Base-by-base conservation (phyloP, 2,888 invertebrate species). In the Xylota sylvarum region DNA sequence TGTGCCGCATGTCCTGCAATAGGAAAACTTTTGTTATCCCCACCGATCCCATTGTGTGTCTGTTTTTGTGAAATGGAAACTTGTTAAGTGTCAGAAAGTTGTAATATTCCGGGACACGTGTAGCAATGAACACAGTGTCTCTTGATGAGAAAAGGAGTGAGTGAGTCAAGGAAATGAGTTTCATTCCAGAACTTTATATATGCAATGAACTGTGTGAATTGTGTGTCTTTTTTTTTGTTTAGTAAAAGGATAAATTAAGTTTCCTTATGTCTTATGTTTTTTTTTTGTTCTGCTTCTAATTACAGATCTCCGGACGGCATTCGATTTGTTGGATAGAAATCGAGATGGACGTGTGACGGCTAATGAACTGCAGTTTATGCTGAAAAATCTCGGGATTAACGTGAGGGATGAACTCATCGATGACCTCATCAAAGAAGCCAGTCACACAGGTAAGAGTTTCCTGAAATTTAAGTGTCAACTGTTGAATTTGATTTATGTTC, bases 341-440 rank as follows among this genome's bases (percentile, higher is more conserved):
- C 95, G 95, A 89, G 96, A 97, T 92, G 96, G 96, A 0, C 94
- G 95, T 90, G 95, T 96, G 88, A 96, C 95, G 62, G 95, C 95
- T 0, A 94, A 94, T 62, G 96, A 96, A 91, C 93, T 97, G 90
- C 96, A 96, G 93, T 95, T 95, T 91, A 97, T 97, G 96, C 93
- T 96, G 89, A 94, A 95, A 88, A 96, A 96, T 92, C 94, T 96
- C 89, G 96, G 96, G 89, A 96, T 97, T 89, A 94, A 95, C 90
- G 94, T 96, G 90, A 94, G 94, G 90, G 96, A 96, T 90, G 95
- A 96, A 90, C 94, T 95, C 90, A 95, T 96, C 87, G 94, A 95
- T 86, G 95, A 96, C 90, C 94, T 97, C 89, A 95, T 96, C 90
- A 95, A 95, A 90, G 95, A 95, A 90, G 96, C 96, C 80, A 96